Conservation (phyloP, 2,888 invertebrate species). For the Drosophila stalkeri region DNA sequence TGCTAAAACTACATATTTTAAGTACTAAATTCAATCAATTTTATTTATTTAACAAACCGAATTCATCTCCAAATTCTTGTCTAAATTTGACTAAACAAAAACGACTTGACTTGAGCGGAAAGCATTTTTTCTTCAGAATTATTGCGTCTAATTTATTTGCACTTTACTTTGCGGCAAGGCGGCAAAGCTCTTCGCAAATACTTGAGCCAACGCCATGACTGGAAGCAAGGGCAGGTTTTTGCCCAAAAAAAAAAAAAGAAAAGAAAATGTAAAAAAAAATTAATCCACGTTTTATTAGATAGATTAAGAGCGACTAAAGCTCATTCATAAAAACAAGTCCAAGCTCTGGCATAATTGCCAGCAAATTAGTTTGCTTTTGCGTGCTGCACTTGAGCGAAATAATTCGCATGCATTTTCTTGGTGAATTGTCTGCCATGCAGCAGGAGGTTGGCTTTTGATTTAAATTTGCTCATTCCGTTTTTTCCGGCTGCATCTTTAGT, state of each 20-base stretch:
- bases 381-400: conserved; percentile 64
- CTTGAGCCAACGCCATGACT: conserved; percentile 22
- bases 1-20: neutral
- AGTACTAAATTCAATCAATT: neutral
- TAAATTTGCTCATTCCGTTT: conserved; percentile 12
- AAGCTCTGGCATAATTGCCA: conserved; percentile 58
- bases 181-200: conserved; percentile 38
- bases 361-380: conserved; percentile 56
- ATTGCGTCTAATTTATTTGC: conserved; percentile 69
- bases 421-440: neutral
- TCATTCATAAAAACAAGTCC: conserved; percentile 51
- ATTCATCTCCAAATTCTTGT: neutral
- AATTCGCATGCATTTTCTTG: conserved; percentile 40
- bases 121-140: conserved; percentile 54
- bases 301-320: conserved; percentile 41
- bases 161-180: conserved; percentile 54
- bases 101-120: conserved; percentile 41
- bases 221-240: neutral
- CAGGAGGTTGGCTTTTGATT: conserved; percentile 21
- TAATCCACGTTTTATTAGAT: conserved; percentile 41
- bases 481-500: conserved; percentile 22
- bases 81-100: conserved; percentile 27
- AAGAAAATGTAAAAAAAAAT: neutral
- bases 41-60: neutral
- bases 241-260: conserved; percentile 15